Conservation (phyloP, 2,888 invertebrate species). For the Merodon equestris region DNA sequence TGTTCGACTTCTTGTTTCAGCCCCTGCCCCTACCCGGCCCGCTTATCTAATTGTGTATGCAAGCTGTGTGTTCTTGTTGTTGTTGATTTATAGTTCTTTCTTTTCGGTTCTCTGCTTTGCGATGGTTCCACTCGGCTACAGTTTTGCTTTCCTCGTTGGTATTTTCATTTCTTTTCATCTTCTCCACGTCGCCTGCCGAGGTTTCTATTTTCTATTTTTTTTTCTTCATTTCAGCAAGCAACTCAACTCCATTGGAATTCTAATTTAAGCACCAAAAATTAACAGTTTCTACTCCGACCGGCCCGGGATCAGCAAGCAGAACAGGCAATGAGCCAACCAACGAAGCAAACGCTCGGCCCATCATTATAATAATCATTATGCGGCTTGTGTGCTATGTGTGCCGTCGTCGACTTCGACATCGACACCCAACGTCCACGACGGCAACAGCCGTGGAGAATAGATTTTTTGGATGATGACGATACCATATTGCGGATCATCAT, state of each 20-base stretch:
- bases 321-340: conserved; percentile 36
- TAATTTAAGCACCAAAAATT: conserved; percentile 59
- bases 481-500: conserved; percentile 16
- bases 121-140: neutral
- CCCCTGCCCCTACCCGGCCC: too few relatives aligned
- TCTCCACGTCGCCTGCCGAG: conserved; percentile 40
- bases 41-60: conserved; percentile 58
- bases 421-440: conserved; percentile 31
- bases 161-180: conserved; percentile 29
- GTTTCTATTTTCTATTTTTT: conserved; percentile 57
- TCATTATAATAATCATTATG: conserved; percentile 14
- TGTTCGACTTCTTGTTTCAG: too few relatives aligned
- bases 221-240: too few relatives aligned
- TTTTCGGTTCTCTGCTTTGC: conserved; percentile 19
- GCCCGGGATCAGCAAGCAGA: conserved; percentile 46
- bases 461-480: conserved; percentile 47
- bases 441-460: conserved; percentile 58
- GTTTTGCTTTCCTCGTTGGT: conserved; percentile 59
- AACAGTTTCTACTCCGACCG: conserved; percentile 11
- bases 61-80: conserved; percentile 60
- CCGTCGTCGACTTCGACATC: conserved; percentile 5
- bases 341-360: too few relatives aligned
- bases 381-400: conserved; percentile 55
- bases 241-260: conserved; percentile 22
- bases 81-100: conserved; percentile 65